These are phyloP conservation scores for Zapus hudsonius DNA, from an alignment of 2,113 vertebrate genomes.

Conservation along the genomic window DNA sequence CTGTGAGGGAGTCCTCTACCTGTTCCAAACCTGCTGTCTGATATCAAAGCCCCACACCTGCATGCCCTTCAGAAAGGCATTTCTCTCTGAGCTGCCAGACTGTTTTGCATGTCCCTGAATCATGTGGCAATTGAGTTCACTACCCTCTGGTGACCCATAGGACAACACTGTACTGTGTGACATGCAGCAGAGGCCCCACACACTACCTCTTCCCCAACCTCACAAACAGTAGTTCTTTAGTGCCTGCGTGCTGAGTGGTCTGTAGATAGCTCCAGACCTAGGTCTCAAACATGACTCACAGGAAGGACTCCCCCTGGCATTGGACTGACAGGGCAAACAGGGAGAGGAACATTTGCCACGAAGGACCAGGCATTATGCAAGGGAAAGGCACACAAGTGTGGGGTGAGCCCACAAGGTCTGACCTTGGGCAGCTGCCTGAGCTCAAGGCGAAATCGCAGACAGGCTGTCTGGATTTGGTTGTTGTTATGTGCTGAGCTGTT, in stretches of 20 bases:
- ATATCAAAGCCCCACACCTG: neutral
- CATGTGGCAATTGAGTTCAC: accelerated
- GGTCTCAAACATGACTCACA: neutral
- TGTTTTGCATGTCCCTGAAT: neutral
- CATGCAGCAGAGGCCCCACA: accelerated
- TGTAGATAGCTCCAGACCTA: neutral
- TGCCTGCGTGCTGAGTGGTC: neutral
- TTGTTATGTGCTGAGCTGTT: accelerated
- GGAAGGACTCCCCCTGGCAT: neutral
- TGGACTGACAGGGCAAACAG: neutral
- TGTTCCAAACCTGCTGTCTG: neutral
- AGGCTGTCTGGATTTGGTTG: accelerated
- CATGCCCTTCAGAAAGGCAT: neutral
- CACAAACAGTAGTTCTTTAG: neutral
- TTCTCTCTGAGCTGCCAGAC: neutral
- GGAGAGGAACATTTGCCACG: neutral
- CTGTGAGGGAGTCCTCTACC: neutral
- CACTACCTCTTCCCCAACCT: accelerated
- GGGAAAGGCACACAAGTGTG: neutral
- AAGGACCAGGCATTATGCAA: neutral
- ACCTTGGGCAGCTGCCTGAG: no score
- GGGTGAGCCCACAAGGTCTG: accelerated
- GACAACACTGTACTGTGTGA: accelerated
- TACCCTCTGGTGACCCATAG: accelerated
- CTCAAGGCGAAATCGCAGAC: accelerated